phyloP scores from a whole-genome alignment of 2,113 vertebrate genomes.

The Caloenas nicobarica region DNA sequence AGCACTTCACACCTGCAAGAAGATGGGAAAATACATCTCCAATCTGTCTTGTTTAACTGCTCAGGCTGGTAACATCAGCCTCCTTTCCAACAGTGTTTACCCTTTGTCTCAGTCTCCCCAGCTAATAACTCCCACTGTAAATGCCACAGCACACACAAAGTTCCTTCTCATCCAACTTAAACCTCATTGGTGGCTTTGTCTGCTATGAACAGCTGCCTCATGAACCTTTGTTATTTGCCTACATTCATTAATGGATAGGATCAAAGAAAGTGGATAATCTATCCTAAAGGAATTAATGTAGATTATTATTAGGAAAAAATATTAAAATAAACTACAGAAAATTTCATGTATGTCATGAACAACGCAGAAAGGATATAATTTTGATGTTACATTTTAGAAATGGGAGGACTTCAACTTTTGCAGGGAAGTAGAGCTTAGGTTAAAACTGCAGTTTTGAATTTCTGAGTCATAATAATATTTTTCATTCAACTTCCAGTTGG shows the following conservation, averaged over 20 bases:
- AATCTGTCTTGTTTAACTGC: background rate
- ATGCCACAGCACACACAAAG: background rate
- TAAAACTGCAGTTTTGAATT: background rate
- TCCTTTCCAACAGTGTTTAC: background rate
- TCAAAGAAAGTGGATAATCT: background rate
- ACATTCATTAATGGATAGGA: background rate
- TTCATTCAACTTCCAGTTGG: background rate
- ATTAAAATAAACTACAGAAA: background rate
- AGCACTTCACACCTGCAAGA: background rate
- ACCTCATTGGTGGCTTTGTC: background rate
- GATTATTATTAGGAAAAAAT: background rate
- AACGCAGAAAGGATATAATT: background rate
- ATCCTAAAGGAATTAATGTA: background rate
- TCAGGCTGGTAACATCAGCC: background rate
- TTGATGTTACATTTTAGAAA: background rate
- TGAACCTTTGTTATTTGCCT: background rate
- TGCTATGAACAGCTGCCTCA: background rate
- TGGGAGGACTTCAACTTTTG: background rate
- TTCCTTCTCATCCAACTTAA: background rate
- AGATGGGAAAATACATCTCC: background rate
- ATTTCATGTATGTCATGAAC: background rate
- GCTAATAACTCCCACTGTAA: background rate
- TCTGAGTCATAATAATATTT: background rate
- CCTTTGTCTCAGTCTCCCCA: background rate
- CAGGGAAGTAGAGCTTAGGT: background rate